Evolutionary conservation across 2,888 invertebrate species (phyloP).

Genomic region (Macrophya alboannulata): DNA sequence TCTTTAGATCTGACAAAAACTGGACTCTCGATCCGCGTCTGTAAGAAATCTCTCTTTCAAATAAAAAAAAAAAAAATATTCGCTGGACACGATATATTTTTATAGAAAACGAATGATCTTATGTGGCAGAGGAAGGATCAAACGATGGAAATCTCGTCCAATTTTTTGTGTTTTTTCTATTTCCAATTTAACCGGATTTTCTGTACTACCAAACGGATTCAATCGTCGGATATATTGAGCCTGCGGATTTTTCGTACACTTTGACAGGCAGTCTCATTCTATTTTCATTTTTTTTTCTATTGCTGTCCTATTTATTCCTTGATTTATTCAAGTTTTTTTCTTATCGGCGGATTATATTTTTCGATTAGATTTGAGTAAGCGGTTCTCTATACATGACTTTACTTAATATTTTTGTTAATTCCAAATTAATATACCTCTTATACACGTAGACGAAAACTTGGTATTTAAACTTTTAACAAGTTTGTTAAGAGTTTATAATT

Average conservation of each 20-base stretch:
- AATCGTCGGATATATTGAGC: neutral
- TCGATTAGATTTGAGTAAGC: neutral
- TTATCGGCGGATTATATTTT: too few species aligned
- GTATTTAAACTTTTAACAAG: neutral
- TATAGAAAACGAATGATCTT: constrained; percentile 38
- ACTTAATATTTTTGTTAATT: neutral
- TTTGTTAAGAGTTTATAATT: neutral
- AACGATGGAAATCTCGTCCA: neutral
- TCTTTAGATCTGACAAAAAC: neutral
- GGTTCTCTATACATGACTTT: neutral
- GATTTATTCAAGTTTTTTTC: too few species aligned
- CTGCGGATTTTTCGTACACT: neutral
- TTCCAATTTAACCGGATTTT: neutral
- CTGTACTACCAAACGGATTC: neutral
- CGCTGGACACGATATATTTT: constrained; percentile 33
- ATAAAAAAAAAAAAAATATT: constrained; percentile 35
- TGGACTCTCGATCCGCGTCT: constrained; percentile 4
- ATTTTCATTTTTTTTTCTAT: too few species aligned
- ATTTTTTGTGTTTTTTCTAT: neutral
- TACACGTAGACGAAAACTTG: neutral
- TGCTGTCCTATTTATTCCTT: too few species aligned
- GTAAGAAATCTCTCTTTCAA: neutral
- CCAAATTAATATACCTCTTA: neutral
- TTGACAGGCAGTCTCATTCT: neutral
- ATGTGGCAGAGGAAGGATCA: constrained; percentile 1